A percentile compares a stretch with the other conserved stretches of the same genome.
Conservation (phyloP, 1,140 invertebrate species). For the Notospermus geniculatus region DNA sequence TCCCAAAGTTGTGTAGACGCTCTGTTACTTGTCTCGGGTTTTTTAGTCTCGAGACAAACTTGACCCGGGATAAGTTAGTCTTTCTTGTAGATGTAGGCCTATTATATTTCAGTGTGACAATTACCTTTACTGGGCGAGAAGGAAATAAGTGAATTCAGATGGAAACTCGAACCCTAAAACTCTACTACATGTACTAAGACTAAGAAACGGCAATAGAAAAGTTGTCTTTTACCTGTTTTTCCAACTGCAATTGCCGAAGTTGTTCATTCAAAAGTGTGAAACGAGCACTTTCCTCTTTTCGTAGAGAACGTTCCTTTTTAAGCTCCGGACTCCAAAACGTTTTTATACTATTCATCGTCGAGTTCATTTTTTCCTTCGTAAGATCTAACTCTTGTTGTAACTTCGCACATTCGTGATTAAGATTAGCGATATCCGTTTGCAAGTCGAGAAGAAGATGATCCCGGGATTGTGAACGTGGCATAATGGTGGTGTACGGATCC, state of each 20-base stretch:
- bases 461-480: not conserved
- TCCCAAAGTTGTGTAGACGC: too few species aligned
- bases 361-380: slow-evolving; percentile 96
- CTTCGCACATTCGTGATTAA: slow-evolving; percentile 93
- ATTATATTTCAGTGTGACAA: too few species aligned
- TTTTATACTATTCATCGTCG: slow-evolving; percentile 99
- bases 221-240: slow-evolving; percentile 82
- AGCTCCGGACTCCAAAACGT: slow-evolving; percentile 99
- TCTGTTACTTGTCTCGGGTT: too few species aligned
- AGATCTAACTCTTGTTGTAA: slow-evolving; percentile 94
- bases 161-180: too few species aligned
- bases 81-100: too few species aligned
- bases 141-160: too few species aligned
- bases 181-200: too few species aligned
- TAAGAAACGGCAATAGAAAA: too few species aligned
- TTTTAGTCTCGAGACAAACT: too few species aligned
- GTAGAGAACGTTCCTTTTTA: slow-evolving; percentile 92
- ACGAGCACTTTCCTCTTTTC: slow-evolving; percentile 97
- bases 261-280: slow-evolving; percentile 96
- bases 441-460: slow-evolving; percentile 65
- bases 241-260: slow-evolving; percentile 90
- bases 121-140: too few species aligned
- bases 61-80: too few species aligned
- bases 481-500: not conserved
- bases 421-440: slow-evolving; percentile 90